Evolutionary conservation across 2,888 invertebrate genomes (phyloP).

Genomic region (Orchesellides sinensis): DNA sequence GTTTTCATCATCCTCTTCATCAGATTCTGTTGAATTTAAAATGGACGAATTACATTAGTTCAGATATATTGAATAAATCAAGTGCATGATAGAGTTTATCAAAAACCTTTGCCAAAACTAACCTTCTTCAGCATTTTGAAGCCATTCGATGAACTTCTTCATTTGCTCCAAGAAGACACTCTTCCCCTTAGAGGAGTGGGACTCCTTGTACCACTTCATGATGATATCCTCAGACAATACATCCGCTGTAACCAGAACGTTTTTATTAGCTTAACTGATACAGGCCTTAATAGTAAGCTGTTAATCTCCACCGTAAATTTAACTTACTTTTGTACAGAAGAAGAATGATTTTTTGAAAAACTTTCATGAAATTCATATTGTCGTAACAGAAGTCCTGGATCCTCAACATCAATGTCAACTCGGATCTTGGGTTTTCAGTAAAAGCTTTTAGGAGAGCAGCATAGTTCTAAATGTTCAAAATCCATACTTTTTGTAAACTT

Average conservation of each 20-base stretch:
- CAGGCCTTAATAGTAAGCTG: neutral
- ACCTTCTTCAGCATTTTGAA: constrained; percentile 96
- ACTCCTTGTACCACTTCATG: constrained; percentile 96
- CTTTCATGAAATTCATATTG: constrained; percentile 99
- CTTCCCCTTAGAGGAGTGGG: constrained; percentile 95
- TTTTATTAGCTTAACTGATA: too few species aligned
- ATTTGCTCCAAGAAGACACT: constrained; percentile 98
- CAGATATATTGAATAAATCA: neutral
- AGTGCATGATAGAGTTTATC: neutral
- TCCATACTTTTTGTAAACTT: too few species aligned
- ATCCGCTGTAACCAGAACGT: constrained; percentile 83
- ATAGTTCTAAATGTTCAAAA: constrained; percentile 84
- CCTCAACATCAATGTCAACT: constrained; percentile 91
- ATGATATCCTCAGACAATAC: constrained; percentile 97
- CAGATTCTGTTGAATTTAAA: constrained; percentile 79
- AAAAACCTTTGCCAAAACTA: constrained; percentile 55
- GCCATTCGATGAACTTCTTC: constrained; percentile 98
- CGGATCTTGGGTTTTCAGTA: constrained; percentile 89
- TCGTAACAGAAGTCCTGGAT: constrained; percentile 99
- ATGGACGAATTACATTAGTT: neutral
- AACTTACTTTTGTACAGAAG: constrained; percentile 94
- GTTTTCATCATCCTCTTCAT: constrained; percentile 80
- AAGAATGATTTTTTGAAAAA: constrained; percentile 97
- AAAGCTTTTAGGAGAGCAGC: constrained; percentile 92
- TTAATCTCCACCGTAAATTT: neutral